Conservation (phyloP, 2,113 vertebrate genomes). For the Eurystomus gularis region DNA sequence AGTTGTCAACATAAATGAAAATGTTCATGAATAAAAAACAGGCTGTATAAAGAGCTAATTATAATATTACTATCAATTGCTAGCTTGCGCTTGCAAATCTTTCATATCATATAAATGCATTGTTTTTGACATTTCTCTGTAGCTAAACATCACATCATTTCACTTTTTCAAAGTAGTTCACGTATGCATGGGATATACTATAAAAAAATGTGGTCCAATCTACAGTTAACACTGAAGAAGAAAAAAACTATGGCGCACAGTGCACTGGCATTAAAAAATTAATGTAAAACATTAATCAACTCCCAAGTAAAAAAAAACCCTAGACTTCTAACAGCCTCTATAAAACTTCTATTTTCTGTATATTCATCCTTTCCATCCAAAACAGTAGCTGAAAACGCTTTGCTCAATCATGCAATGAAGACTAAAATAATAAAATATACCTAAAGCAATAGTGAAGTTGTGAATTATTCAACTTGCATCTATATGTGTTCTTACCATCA, state of each 20-base stretch:
- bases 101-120: conserved; percentile 58
- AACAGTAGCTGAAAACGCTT: background rate
- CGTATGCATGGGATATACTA: background rate
- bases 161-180: conserved; percentile 33
- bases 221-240: background rate
- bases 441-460: background rate
- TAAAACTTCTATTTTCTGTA: background rate
- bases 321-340: background rate
- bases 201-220: background rate
- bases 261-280: background rate
- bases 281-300: background rate
- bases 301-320: background rate
- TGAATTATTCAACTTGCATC: background rate
- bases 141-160: conserved; percentile 68
- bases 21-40: conserved; percentile 68
- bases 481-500: background rate
- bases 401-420: background rate
- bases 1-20: conserved; percentile 71
- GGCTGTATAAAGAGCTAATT: conserved; percentile 66
- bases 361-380: background rate
- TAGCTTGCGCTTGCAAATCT: conserved; percentile 50
- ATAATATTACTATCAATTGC: conserved; percentile 69
- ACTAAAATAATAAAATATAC: background rate
- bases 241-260: background rate
- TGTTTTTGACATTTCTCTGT: conserved; percentile 63